Percentiles rank a stretch among this genome's conserved stretches.
Evolutionary conservation across 2,797 vertebrate species (phyloP).

Genomic region (Peromyscus nudipes): DNA sequence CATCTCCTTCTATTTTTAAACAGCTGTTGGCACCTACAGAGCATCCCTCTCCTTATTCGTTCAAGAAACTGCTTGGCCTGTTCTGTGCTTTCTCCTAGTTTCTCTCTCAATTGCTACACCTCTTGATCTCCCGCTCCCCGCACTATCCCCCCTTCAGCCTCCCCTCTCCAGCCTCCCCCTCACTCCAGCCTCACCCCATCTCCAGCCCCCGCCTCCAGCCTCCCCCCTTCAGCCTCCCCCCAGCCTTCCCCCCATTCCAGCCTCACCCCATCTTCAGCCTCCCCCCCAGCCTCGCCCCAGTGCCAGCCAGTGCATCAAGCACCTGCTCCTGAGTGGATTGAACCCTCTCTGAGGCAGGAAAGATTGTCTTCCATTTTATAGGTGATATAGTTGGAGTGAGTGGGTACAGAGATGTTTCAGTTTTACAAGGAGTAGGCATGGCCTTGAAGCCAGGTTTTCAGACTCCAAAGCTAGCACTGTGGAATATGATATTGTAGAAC

Average conservation of each 20-base stretch:
- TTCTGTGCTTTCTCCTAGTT: neutral
- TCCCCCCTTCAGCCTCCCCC: too few species aligned
- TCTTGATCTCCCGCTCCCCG: neutral
- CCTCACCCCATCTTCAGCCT: neutral
- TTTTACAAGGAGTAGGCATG: neutral
- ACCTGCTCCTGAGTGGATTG: neutral
- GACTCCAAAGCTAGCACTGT: neutral
- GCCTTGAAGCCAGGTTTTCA: neutral
- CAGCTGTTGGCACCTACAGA: neutral
- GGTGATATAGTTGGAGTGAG: neutral
- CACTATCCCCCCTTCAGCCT: fast-evolving
- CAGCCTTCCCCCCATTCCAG: neutral
- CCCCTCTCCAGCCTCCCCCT: too few species aligned
- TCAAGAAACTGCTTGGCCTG: neutral
- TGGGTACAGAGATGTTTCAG: neutral
- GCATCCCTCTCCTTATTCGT: neutral
- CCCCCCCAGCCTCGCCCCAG: neutral
- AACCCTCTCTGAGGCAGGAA: neutral
- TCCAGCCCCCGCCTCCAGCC: too few species aligned
- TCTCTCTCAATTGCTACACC: neutral
- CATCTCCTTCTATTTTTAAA: neutral
- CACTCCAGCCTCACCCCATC: neutral
- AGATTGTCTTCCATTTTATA: neutral
- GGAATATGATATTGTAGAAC: neutral
- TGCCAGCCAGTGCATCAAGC: neutral